Evolutionary conservation across 2,888 invertebrate genomes (phyloP).

Genomic region (Ornithoptera priamus): DNA sequence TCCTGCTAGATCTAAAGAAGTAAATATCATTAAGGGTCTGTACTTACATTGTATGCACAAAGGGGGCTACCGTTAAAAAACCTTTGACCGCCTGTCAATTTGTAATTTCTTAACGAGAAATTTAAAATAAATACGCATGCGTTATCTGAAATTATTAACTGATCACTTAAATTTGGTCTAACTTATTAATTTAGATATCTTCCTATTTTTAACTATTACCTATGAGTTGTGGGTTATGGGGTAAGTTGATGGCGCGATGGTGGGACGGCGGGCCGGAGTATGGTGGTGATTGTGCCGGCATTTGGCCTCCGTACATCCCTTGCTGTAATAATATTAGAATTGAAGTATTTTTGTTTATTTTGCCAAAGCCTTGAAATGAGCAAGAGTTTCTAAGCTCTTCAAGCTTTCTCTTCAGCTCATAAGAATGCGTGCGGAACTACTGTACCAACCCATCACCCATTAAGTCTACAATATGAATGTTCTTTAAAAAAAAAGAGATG

Average conservation of each 20-base stretch:
- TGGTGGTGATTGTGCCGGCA: conserved; percentile 69
- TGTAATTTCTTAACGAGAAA: too few species aligned
- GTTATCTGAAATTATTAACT: too few species aligned
- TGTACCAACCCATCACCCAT: too few species aligned
- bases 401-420: too few species aligned
- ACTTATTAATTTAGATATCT: too few species aligned
- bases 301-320: conserved; percentile 68
- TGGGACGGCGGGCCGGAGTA: conserved; percentile 74
- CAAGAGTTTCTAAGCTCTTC: too few species aligned
- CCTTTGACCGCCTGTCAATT: too few species aligned
- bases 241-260: conserved; percentile 71
- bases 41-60: not conserved
- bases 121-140: too few species aligned
- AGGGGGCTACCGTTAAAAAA: not conserved
- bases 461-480: too few species aligned
- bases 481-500: too few species aligned
- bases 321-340: conserved; percentile 40
- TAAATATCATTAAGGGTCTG: not conserved
- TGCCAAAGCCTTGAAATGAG: not conserved
- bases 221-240: conserved; percentile 75
- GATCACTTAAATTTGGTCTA: too few species aligned
- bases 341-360: not conserved
- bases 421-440: too few species aligned
- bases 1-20: conserved; percentile 84
- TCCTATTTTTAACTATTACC: conserved; percentile 44